Conservation (phyloP, 64 coral and sea anemone species). For the Actinia tenebrosa region DNA sequence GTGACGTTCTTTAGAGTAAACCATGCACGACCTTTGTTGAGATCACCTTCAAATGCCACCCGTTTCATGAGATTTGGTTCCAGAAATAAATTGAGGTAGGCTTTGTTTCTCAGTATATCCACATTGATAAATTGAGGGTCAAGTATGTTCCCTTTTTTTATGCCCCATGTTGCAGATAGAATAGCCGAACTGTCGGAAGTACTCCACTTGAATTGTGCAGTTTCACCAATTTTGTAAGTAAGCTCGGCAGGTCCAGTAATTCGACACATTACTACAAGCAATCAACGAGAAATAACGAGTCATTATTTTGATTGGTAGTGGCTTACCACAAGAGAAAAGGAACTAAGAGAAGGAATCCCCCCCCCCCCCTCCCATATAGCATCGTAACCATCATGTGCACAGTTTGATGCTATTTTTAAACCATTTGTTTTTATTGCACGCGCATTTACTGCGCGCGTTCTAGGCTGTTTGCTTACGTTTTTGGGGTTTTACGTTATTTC, state of each 20-base stretch:
- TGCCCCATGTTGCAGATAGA: neutral
- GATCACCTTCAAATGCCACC: neutral
- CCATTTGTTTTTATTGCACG: too few relatives aligned
- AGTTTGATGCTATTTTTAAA: too few relatives aligned
- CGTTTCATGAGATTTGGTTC: neutral
- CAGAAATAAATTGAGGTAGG: neutral
- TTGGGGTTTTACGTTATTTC: too few relatives aligned
- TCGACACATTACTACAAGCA: neutral
- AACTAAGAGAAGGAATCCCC: too few relatives aligned
- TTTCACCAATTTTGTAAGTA: neutral
- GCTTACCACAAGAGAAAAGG: too few relatives aligned
- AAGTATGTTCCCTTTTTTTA: neutral
- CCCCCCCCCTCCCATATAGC: too few relatives aligned
- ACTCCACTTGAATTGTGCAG: neutral
- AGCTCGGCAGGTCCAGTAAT: neutral
- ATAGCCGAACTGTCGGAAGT: neutral
- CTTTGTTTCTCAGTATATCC: neutral
- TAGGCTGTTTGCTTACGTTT: too few relatives aligned
- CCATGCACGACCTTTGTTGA: neutral
- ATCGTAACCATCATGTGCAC: too few relatives aligned
- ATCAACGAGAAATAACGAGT: neutral
- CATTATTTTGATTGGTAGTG: too few relatives aligned
- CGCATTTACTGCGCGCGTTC: too few relatives aligned
- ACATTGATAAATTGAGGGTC: neutral
- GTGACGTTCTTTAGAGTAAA: neutral